These are phyloP conservation scores for Tetheella fluctuosa DNA, from an alignment of 2,888 invertebrate species.

Conservation along the genomic window DNA sequence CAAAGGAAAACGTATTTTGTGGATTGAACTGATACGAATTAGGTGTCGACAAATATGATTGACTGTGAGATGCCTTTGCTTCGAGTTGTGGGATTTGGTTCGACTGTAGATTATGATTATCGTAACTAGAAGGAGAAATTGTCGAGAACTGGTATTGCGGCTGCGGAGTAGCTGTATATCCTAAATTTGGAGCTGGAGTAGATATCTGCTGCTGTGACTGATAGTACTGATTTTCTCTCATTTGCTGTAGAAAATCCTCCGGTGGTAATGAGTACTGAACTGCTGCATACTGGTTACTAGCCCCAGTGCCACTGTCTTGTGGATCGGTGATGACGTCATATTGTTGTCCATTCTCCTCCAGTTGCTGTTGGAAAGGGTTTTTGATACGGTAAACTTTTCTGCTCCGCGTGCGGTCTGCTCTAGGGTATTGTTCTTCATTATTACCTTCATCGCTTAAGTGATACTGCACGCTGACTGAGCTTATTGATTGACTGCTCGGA, in stretches of 20 bases:
- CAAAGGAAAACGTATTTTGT: constrained; percentile 56
- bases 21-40: constrained; percentile 62
- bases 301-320: constrained; percentile 69
- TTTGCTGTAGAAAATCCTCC: constrained; percentile 75
- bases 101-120: constrained; percentile 56
- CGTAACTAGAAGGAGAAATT: constrained; percentile 56
- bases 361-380: constrained; percentile 72
- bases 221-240: constrained; percentile 72
- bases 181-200: constrained; percentile 63
- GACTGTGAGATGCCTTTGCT: constrained; percentile 56
- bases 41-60: constrained; percentile 56
- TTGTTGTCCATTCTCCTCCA: constrained; percentile 54
- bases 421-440: constrained; percentile 59
- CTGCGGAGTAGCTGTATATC: constrained; percentile 74
- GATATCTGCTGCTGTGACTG: constrained; percentile 61
- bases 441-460: constrained; percentile 63
- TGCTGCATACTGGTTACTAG: constrained; percentile 79
- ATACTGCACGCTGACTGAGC: constrained; percentile 64
- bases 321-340: constrained; percentile 46
- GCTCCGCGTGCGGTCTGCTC: constrained; percentile 56
- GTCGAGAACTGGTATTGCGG: constrained; percentile 75
- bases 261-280: constrained; percentile 79
- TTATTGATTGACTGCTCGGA: constrained; percentile 61
- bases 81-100: constrained; percentile 61
- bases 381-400: constrained; percentile 75